Evolutionary conservation across 2,113 vertebrate genomes (phyloP), one percentile per base, ranked within the genome.

Genomic region (Dromaius novaehollandiae): DNA sequence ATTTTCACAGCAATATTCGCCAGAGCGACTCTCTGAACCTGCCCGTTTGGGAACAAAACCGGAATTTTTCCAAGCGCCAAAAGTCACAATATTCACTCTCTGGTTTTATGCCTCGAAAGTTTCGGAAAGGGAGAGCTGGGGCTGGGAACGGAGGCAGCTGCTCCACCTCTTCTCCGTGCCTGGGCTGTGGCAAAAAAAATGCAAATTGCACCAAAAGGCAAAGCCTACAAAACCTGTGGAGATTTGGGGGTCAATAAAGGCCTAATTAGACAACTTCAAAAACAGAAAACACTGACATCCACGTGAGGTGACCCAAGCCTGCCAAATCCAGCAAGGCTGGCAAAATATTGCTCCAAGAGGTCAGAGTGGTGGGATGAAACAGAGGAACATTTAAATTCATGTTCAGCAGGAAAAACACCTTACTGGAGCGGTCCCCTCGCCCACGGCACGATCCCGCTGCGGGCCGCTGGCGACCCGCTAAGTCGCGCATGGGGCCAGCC

Each of bases 131-230:
- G 78, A 84, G 42, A 46, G 42, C 2, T 2, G 4, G 28, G 26
- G 42, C 68, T 70, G 68, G 44, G 20, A 70, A 48, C 48, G 19
- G 32, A n/a, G 44, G 46, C 24, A 75, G n/a, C 26, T 78, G 46
- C 0, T 0, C 16, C 50, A 63, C 7, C 22, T 66, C n/a, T 61
- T 69, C 38, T 51, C 36, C 9, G 3, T 26, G 46, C 15, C 48
- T 46, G 11, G 1, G 0, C 48, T 53, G 4, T 13, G 19, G 44
- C 24, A 76, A 94, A 86, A 8, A 38, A 87, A 7, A 38, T 38
- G 38, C 38, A 38, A 38, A 38, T 38, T 17, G 5, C 34, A 28
- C 71, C 24, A 13, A 75, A 46, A 46, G 46, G 32, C 1, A 0
- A 94, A 0, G 8, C 20, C 3, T 5, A 61, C n/a, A 88, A 88